phyloP scores from a whole-genome alignment of 2,888 invertebrate genomes.

The Machimus rusticus region DNA sequence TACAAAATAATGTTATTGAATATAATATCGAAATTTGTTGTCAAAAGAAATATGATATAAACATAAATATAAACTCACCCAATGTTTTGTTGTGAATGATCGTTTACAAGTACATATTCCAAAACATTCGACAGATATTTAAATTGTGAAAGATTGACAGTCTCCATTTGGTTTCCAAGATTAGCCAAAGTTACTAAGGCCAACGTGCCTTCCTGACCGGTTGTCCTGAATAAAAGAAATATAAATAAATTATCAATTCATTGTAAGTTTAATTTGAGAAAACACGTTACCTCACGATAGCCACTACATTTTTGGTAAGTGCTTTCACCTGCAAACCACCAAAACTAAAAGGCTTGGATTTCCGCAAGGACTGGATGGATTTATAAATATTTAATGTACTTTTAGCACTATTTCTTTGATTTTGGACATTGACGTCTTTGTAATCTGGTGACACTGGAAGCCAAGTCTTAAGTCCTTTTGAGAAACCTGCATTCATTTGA shows the following conservation, averaged over 20 bases:
- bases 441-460: slow-evolving; percentile 67
- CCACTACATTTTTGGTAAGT: slow-evolving; percentile 65
- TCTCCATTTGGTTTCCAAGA: slow-evolving; percentile 57
- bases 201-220: neutral
- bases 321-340: slow-evolving; percentile 67
- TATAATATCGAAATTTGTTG: neutral
- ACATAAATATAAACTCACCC: slow-evolving; percentile 52
- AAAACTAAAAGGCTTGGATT: slow-evolving; percentile 64
- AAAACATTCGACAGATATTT: slow-evolving; percentile 52
- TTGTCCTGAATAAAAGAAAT: neutral
- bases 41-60: too few species aligned
- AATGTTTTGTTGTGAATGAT: slow-evolving; percentile 51
- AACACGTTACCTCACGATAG: slow-evolving; percentile 54
- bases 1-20: neutral
- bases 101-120: slow-evolving; percentile 54
- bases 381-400: slow-evolving; percentile 71
- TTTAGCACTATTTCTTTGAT: slow-evolving; percentile 59
- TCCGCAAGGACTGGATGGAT: slow-evolving; percentile 62
- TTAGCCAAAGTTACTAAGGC: slow-evolving; percentile 61
- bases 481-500: slow-evolving; percentile 59
- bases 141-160: slow-evolving; percentile 59
- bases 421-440: slow-evolving; percentile 66
- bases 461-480: slow-evolving; percentile 58
- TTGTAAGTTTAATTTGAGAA: neutral
- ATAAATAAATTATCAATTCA: neutral